Base-by-base conservation (phyloP, 2,113 vertebrate species). In the Cyanoramphus novaezelandiae region DNA sequence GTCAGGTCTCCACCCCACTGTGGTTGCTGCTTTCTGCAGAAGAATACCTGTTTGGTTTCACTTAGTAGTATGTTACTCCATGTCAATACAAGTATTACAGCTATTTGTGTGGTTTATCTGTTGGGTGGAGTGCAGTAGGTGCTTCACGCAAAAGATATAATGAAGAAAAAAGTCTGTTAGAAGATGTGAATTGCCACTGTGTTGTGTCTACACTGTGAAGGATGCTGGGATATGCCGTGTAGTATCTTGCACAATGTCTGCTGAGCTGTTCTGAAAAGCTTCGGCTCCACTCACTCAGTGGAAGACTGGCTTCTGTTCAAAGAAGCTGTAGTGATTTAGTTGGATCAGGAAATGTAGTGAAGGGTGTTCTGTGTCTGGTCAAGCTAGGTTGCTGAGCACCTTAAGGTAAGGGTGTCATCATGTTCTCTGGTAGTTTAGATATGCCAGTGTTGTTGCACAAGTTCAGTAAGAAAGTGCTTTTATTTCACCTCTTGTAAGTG, bases 41-140 rank as follows among this genome's bases (percentile, higher is more conserved):
- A 44, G n/a, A 33, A 10, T 33, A 27, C 31, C 69, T 63, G 69
- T 7, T 57, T 77, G 69, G 21, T 44, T 77, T 67, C 65, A n/a
- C n/a, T 0, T 12, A 35, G 25, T 49, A 19, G 5, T 19, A 2
- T 1, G 6, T 17, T 69, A 35, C n/a, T n/a, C n/a, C 21, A 0
- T 15, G 50, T 44, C 52, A 21, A 0, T 23, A 57, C 28, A 13
- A 5, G 2, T 13, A 1, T 4, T 46, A 29, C 43, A 16, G 37
- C 37, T 25, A 2, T 14, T 65, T 13, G 43, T 28, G 50, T 18
- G 46, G 27, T 31, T 59, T 15, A 9, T 46, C 39, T 63, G 8
- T 28, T 47, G 39, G 13, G 43, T 2, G 3, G 19, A 74, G 41
- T 29, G 16, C 39, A 43, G 46, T 19, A n/a, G 15, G 39, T 55